Percentiles rank a stretch among this genome's conserved stretches.
Evolutionary conservation across 1,140 invertebrate genomes (phyloP).

Genomic region (Fopius arisanus): DNA sequence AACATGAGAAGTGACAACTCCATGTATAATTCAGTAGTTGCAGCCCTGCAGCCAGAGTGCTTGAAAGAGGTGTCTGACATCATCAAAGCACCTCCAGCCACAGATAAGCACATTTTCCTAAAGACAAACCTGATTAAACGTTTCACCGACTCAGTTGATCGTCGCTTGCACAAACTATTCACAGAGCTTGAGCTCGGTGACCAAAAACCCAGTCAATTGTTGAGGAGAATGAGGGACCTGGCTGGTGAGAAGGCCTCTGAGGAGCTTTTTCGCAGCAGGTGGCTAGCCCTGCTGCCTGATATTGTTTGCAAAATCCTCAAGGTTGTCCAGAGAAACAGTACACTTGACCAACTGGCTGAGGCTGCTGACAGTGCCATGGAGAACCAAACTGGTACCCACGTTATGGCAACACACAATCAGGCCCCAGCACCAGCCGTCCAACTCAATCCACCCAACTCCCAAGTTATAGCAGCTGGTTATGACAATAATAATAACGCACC

Average conservation of each 20-base stretch:
- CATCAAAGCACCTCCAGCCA: slow-evolving; percentile 12
- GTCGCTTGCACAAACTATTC: slow-evolving; percentile 6
- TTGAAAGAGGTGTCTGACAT: slow-evolving; percentile 23
- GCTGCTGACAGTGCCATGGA: too few relatives aligned
- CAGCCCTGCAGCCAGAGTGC: slow-evolving; percentile 10
- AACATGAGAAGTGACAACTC: slow-evolving; percentile 32
- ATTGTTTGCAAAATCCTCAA: too few relatives aligned
- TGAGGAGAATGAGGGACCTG: background rate
- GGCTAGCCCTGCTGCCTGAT: too few relatives aligned
- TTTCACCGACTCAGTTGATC: slow-evolving; percentile 23
- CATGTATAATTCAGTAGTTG: slow-evolving; percentile 33
- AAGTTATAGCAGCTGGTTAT: too few relatives aligned
- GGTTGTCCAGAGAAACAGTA: too few relatives aligned
- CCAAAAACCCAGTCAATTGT: slow-evolving; percentile 30
- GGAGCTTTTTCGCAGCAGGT: too few relatives aligned
- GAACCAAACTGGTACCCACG: too few relatives aligned
- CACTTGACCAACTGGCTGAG: too few relatives aligned
- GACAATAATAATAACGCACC: too few relatives aligned
- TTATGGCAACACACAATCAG: too few relatives aligned
- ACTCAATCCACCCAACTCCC: too few relatives aligned
- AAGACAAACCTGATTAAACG: slow-evolving; percentile 25
- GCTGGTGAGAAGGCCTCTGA: background rate
- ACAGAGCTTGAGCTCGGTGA: slow-evolving; percentile 28
- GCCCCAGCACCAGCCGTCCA: too few relatives aligned
- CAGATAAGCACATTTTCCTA: slow-evolving; percentile 28